Percentiles rank a stretch among this genome's conserved stretches.
Evolutionary conservation across 1,140 invertebrate species (phyloP).

Genomic region (Aphelinus atriplicis): DNA sequence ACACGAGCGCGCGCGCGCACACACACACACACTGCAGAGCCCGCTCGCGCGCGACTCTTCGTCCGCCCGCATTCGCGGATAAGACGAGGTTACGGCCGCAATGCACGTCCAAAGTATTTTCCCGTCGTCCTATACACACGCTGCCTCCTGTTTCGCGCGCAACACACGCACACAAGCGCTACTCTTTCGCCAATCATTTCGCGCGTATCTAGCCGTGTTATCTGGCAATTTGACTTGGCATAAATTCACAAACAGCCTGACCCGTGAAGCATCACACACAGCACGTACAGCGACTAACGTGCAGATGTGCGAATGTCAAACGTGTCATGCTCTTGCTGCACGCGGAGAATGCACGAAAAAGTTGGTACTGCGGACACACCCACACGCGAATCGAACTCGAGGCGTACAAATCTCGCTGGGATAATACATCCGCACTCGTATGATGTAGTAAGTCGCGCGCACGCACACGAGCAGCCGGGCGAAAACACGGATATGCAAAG

Average conservation of each 20-base stretch:
- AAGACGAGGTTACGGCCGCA: constrained; percentile 26
- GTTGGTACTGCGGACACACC: too few species aligned
- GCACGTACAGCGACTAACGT: neutral
- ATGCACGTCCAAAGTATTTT: constrained; percentile 13
- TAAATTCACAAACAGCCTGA: too few species aligned
- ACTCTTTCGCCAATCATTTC: constrained; percentile 9
- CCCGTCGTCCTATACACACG: neutral
- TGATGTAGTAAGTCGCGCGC: too few species aligned
- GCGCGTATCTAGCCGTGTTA: neutral
- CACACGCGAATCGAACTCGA: too few species aligned
- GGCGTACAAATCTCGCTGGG: too few species aligned
- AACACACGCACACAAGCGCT: neutral
- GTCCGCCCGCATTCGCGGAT: constrained; percentile 48
- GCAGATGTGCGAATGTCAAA: neutral
- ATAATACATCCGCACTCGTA: too few species aligned
- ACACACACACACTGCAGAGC: neutral
- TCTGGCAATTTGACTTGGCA: too few species aligned
- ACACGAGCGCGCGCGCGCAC: neutral
- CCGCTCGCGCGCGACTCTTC: neutral
- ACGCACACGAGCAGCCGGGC: too few species aligned
- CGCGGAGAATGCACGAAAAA: too few species aligned
- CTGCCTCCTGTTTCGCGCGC: neutral
- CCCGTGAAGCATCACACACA: too few species aligned
- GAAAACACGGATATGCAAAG: too few species aligned
- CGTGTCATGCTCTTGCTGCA: too few species aligned